A percentile compares a stretch with the other conserved stretches of the same genome.
phyloP scores from a whole-genome alignment of 2,888 invertebrate genomes.

The Coelopa pilipes region DNA sequence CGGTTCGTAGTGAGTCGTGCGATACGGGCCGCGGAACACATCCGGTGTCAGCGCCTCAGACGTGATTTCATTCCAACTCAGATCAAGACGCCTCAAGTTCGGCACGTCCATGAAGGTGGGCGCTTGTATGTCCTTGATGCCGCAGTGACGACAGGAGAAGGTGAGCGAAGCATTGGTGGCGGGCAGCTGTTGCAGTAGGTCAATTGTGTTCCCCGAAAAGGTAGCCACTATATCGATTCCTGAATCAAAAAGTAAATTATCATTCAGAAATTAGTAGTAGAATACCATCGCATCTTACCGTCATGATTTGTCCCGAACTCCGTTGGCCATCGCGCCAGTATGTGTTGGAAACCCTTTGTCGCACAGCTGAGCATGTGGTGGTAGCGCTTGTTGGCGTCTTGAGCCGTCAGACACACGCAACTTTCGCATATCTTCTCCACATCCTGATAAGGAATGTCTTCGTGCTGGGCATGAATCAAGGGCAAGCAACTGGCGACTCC shows the following conservation, averaged over 20 bases:
- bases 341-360: slow-evolving; percentile 59
- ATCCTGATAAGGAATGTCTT: slow-evolving; percentile 61
- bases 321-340: slow-evolving; percentile 63
- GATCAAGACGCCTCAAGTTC: slow-evolving; percentile 61
- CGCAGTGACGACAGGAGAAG: slow-evolving; percentile 63
- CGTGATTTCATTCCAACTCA: slow-evolving; percentile 62
- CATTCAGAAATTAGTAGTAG: too few species aligned
- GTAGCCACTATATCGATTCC: slow-evolving; percentile 58
- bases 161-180: slow-evolving; percentile 60
- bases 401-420: slow-evolving; percentile 56
- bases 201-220: slow-evolving; percentile 62
- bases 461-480: slow-evolving; percentile 51
- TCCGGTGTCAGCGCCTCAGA: slow-evolving; percentile 73
- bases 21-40: slow-evolving; percentile 76
- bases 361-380: slow-evolving; percentile 60
- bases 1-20: slow-evolving; percentile 70
- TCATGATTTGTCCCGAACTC: slow-evolving; percentile 59
- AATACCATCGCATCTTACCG: slow-evolving; percentile 46
- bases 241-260: slow-evolving; percentile 25
- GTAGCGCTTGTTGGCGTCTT: slow-evolving; percentile 49
- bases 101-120: slow-evolving; percentile 64
- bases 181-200: slow-evolving; percentile 62
- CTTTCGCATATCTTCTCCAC: slow-evolving; percentile 59
- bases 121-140: slow-evolving; percentile 58
- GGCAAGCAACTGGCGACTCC: slow-evolving; percentile 21